These are phyloP conservation scores for Chymomyza procnemis DNA, from an alignment of 2,888 invertebrate genomes.

Conservation along the genomic window DNA sequence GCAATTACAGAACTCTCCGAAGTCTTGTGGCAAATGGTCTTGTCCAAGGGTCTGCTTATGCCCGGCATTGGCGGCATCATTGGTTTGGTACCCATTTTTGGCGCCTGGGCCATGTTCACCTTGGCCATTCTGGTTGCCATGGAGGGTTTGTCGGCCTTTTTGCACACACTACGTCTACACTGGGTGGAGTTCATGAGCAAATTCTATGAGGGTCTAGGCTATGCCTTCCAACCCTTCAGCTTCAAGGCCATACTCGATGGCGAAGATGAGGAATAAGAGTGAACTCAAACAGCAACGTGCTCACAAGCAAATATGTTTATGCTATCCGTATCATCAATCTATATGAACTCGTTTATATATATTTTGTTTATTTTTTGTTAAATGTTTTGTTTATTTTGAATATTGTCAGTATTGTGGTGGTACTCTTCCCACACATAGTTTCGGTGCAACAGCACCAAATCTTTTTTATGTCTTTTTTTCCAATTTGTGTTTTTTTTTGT, in stretches of 20 bases:
- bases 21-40: conserved; percentile 96
- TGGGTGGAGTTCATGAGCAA: conserved; percentile 99
- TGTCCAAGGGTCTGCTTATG: conserved; percentile 85
- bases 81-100: conserved; percentile 90
- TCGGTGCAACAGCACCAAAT: conserved; percentile 1
- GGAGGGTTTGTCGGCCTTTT: conserved; percentile 98
- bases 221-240: conserved; percentile 90
- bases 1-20: conserved; percentile 85
- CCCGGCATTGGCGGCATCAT: conserved; percentile 85
- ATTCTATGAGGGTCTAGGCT: conserved; percentile 90
- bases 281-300: conserved; percentile 6
- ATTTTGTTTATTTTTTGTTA: conserved; percentile 33
- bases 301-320: conserved; percentile 8
- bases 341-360: conserved; percentile 32
- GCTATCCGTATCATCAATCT: conserved; percentile 1
- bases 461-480: conserved; percentile 29
- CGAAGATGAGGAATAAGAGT: conserved; percentile 79
- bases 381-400: conserved; percentile 50
- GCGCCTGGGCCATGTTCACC: conserved; percentile 93
- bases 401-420: conserved; percentile 75
- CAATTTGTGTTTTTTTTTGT: conserved; percentile 39
- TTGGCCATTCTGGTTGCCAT: conserved; percentile 96
- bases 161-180: conserved; percentile 97
- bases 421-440: conserved; percentile 66
- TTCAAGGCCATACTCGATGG: conserved; percentile 86